Base-by-base conservation (phyloP, 2,888 invertebrate genomes). In the Acronicta aceris region DNA sequence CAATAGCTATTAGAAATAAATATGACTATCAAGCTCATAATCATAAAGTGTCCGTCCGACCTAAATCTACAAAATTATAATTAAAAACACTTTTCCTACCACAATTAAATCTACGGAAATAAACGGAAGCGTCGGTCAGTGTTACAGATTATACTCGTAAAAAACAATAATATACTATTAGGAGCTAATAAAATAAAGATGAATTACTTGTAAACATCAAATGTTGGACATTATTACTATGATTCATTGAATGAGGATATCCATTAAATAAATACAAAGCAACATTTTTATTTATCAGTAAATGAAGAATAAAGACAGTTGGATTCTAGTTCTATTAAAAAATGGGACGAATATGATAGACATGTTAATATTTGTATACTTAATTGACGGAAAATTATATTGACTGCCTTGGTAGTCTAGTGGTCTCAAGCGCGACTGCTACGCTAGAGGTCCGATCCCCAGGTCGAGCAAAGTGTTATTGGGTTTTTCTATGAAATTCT, bases 131-230 rank as follows among this genome's bases (percentile, higher is more conserved):
- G 40, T 17, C 57, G 63, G 63, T 69, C 45, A 25, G n/a, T 52
- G 57, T 52, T 57, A 57, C 41, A 57, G 41, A 69, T 38, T 57
- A 38, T n/a, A 38, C 38, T 38, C n/a, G n/a, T 38, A 38, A 38
- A 36, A 38, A n/a, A 38, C 38, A 38, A 57, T 46, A 50, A 53
- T 17, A 43, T 30, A 71, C 45, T 6, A 60, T 60, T 56, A 40
- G n/a, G 0, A 53, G 45, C 49, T 56, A 51, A 54, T 61, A 66
- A 61, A 65, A 57, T 62, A 57, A 51, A 71, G 41, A 48, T 49
- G 40, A 51, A 57, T 45, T 48, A 4, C 71, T 51, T 30, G 38
- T 52, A 48, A 71, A 65, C 53, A 43, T 17, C 9, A 40, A 50
- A 69, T 59, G 13, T 65, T 47, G 25, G 48, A n/a, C n/a, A 38